Percentiles rank a stretch among this genome's conserved stretches.
These are phyloP conservation scores for Drosophila ogumai DNA, from an alignment of 1,140 invertebrate genomes.

Conservation along the genomic window DNA sequence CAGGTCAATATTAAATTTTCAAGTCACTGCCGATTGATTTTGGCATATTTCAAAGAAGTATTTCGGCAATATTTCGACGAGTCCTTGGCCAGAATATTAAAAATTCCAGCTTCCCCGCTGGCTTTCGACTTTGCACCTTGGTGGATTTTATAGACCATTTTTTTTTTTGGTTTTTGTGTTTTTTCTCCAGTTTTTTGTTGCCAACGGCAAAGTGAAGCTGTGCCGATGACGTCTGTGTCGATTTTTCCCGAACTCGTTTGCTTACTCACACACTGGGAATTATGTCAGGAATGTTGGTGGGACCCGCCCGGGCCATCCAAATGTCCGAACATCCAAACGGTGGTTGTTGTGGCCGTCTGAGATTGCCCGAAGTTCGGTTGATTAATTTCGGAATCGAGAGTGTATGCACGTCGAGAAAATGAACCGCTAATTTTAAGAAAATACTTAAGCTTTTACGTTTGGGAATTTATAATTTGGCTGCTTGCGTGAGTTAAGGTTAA, in stretches of 20 bases:
- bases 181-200: conserved; percentile 22
- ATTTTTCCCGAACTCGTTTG: conserved; percentile 79
- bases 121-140: conserved; percentile 17
- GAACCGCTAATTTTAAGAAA: neutral
- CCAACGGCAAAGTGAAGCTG: conserved; percentile 40
- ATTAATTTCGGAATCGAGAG: conserved; percentile 57
- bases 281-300: conserved; percentile 80
- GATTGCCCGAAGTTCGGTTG: conserved; percentile 56
- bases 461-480: neutral
- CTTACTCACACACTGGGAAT: conserved; percentile 77
- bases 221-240: conserved; percentile 70
- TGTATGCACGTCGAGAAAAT: conserved; percentile 6
- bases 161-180: conserved; percentile 1
- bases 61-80: conserved; percentile 33
- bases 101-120: conserved; percentile 56
- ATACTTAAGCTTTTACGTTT: neutral
- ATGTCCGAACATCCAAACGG: conserved; percentile 8
- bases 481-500: neutral
- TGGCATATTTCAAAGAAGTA: conserved; percentile 27
- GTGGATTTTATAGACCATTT: conserved; percentile 26
- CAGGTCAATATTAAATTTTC: neutral
- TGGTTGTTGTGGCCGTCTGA: conserved; percentile 37
- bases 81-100: conserved; percentile 44
- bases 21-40: conserved; percentile 16
- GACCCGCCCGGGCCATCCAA: conserved; percentile 27